Evolutionary conservation across 2,113 vertebrate species (phyloP).

Genomic region (Leptosomus discolor): DNA sequence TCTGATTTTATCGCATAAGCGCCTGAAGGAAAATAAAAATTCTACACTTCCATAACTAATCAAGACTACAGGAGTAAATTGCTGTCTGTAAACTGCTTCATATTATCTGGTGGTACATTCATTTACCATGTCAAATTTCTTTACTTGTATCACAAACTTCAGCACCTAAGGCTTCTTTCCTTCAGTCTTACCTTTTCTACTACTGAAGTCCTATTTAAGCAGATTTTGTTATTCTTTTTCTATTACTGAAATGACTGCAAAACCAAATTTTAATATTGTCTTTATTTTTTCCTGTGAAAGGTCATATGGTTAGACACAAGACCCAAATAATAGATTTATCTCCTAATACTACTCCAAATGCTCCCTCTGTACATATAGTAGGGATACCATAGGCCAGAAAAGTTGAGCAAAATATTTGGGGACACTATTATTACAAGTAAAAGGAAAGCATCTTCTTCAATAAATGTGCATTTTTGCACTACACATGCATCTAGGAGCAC

Average conservation of each 20-base stretch:
- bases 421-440: background rate
- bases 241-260: background rate
- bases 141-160: background rate
- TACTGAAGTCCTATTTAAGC: background rate
- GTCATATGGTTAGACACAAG: background rate
- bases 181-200: background rate
- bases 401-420: background rate
- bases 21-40: background rate
- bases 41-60: background rate
- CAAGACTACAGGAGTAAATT: background rate
- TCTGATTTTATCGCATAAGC: background rate
- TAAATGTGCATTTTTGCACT: background rate
- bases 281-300: background rate
- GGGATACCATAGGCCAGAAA: background rate
- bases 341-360: background rate
- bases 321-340: background rate
- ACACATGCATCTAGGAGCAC: background rate
- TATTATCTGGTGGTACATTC: background rate
- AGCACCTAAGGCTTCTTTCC: background rate
- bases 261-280: background rate
- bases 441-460: background rate
- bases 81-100: background rate
- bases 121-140: background rate
- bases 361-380: background rate
- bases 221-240: background rate